Base-by-base conservation (phyloP, 2,888 invertebrate genomes). In the Pseudanteris insignis region DNA sequence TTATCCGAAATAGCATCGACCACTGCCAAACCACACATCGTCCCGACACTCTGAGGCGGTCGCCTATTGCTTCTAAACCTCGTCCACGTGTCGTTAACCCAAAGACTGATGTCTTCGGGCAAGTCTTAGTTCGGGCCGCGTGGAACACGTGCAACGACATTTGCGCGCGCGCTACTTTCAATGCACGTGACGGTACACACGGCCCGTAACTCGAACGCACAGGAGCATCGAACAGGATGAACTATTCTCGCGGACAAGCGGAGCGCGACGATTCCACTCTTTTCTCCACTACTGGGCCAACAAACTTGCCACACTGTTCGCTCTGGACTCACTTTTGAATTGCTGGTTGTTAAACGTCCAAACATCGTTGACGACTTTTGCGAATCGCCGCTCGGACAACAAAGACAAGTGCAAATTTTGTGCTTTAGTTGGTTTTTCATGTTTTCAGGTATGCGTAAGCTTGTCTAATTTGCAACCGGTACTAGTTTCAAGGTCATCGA, bases 1-100 rank as follows among this genome's bases (percentile, higher is more conserved):
- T 86, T 93, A 67, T 93, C 92, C 54, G 93, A 94, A 84, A 93
- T 94, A 75, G 92, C 92, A 74, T 89, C 91, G 75, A 90, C 91
- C 72, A 91, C 92, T 75, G 90, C 91, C 80, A 92, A 92, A 84
- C 92, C 92, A 70, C 89, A 85, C 78, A 82, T 85, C 65, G 82
- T 84, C 59, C 76, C 83, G 57, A 77, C 70, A 67, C 79, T 79
- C 69, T 80, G 78, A 79, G 74, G 67, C 64, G 64, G 33, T 18
- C 65, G 48, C 41, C 64, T 46, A 30, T 57, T 47, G 38, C 62
- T 65, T 33, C 59, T 54, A 26, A 3, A 4, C 18, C 36, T 38
- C 48, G 15, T 37, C 58, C 40, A 28, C 37, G 36, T 12, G 10
- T 12, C 43, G 24, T 28, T 37, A 37, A 40, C 43, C 48, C 53